Base-by-base conservation (phyloP, 2,797 vertebrate species). In the Arrhamphus sclerolepis region DNA sequence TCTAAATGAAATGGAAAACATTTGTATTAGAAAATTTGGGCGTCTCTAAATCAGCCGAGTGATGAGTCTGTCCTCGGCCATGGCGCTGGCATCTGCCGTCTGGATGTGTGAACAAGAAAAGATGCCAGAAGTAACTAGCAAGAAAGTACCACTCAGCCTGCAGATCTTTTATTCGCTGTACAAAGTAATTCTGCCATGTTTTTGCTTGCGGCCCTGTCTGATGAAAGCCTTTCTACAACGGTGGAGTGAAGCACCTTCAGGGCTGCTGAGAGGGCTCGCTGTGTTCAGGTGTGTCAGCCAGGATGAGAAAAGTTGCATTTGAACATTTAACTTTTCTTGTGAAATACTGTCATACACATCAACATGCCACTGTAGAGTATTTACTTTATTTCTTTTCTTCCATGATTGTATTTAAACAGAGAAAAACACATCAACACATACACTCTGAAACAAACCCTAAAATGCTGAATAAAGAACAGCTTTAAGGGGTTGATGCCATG, bases 11-110 rank as follows among this genome's bases (percentile, higher is more conserved):
- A 64, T 24, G 48, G 51, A 8, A 77, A 79, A 51, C 46, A 29
- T 67, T 69, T 66, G 47, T 75, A 68, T 79, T 22, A n/a, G 14
- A 41, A 26, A 26, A 82, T 85, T 78, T 78, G 59, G 10, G 55
- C n/a, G n/a, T n/a, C n/a, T 9, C 31, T 34, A 34, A 10, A 10
- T 34, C 31, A 34, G 8, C 70, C 48, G 58, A 0, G 6, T 75
- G 68, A 83, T 76, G 39, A 42, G 46, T 13, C 44, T 40, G 1
- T 54, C 44, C 24, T 43, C 16, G 59, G 66, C 51, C 51, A 16
- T 1, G 28, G 61, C 53, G 53, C 71, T 66, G 24, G 77, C 46
- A 53, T 60, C 54, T 49, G 50, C 42, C 1, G 38, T 29, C 69
- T 77, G 72, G 79, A 10, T 34, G 31, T 34, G 31, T 3, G 31